Evolutionary conservation across 2,797 vertebrate species (phyloP), one percentile per base, ranked within the genome.

Genomic region (Discoglossus pictus): DNA sequence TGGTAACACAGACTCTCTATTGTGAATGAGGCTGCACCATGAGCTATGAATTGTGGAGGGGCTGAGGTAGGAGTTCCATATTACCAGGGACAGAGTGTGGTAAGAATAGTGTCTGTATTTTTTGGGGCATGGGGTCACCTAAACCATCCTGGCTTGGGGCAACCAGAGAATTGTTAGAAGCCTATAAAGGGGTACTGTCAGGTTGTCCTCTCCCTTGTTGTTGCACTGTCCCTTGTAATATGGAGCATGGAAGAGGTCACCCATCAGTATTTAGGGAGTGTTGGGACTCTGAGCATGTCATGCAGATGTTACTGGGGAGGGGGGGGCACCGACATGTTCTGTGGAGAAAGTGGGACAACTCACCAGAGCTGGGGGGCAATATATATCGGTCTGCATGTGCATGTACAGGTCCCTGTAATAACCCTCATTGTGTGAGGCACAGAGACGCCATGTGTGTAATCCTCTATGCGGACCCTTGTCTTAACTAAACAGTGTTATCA

Each of bases 21-120:
- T 61, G 44, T 44, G 40, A 58, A 53, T 63, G 36, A 59, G 60
- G 65, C 53, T 68, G 53, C 65, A 53, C 52, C 64, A 51, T 63
- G 58, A 67, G 43, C 43, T 63, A 51, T 60, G 36, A 58, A 20
- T 43, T 44, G 7, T 34, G 58, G 38, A 44, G 20, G 31, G 52
- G 44, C 20, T 31, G 34, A 15, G 23, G 39, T 23, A 13, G 51
- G 47, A 48, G 48, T 55, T 50, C 59, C 43, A 31, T 63, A 31
- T 62, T 70, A 62, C 60, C 38, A 50, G 54, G 67, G 24, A 50
- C 50, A 23, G 18, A n/a, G n/a, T n/a, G n/a, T n/a, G n/a, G n/a
- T n/a, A n/a, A n/a, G n/a, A n/a, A n/a, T n/a, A n/a, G n/a, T n/a
- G n/a, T n/a, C n/a, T n/a, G n/a, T n/a, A n/a, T n/a, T n/a, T n/a